These are phyloP conservation scores for Platorchestia sp. DNA, from an alignment of 1,140 invertebrate species.

Conservation along the genomic window DNA sequence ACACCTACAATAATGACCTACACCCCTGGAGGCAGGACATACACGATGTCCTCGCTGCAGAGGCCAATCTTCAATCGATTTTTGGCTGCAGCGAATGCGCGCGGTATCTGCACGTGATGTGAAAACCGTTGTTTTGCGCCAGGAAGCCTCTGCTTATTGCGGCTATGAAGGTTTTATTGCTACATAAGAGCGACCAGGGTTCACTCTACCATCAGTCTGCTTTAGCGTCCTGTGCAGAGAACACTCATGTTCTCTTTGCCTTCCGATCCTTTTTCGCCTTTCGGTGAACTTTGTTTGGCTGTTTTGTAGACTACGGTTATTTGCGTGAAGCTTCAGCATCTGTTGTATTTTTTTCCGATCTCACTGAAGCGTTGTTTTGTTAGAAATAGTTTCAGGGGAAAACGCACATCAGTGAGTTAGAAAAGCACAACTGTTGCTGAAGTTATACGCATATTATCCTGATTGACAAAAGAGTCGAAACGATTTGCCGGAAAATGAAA, in stretches of 20 bases:
- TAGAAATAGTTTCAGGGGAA: background rate
- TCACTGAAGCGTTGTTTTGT: background rate
- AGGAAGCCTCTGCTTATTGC: background rate
- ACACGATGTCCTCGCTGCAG: background rate
- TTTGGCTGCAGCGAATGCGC: background rate
- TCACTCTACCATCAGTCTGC: background rate
- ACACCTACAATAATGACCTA: background rate
- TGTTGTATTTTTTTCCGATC: background rate
- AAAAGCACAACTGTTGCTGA: no score
- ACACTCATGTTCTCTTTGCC: background rate
- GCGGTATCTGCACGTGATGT: background rate
- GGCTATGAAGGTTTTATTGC: slow-evolving; percentile 35
- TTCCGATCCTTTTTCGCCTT: background rate
- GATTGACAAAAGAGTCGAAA: no score
- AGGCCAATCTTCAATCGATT: background rate
- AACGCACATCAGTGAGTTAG: no score
- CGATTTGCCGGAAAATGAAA: no score
- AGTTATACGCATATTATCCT: no score
- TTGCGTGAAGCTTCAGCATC: background rate
- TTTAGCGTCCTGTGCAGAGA: background rate
- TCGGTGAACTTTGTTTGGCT: background rate
- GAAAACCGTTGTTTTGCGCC: background rate
- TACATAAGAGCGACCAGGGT: background rate
- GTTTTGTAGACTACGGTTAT: background rate
- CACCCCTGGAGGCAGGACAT: no score